Percentiles rank a stretch among this genome's conserved stretches.
Evolutionary conservation across 2,113 vertebrate genomes (phyloP).

Genomic region (Lamprologus callipterus): DNA sequence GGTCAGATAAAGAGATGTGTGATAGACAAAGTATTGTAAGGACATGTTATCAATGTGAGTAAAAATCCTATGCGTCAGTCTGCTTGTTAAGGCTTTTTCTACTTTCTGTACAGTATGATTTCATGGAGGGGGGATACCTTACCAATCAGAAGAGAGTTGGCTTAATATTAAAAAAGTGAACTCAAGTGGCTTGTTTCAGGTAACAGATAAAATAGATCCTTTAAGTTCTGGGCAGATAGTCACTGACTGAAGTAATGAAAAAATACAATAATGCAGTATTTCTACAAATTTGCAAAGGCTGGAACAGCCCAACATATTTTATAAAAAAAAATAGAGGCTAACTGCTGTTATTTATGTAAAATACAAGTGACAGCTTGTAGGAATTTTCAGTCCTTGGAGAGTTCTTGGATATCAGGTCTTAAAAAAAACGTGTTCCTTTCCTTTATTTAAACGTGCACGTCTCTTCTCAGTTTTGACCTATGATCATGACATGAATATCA

Average conservation of each 20-base stretch:
- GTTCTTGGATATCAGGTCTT: neutral
- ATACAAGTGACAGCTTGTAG: neutral
- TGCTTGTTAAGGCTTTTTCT: neutral
- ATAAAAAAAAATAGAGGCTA: neutral
- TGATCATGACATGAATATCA: neutral
- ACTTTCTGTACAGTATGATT: neutral
- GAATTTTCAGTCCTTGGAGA: neutral
- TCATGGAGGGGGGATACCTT: neutral
- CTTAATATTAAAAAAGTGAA: neutral
- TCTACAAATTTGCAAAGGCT: neutral
- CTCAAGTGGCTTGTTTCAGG: neutral
- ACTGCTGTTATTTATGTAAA: neutral
- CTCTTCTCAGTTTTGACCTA: neutral
- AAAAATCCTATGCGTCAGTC: neutral
- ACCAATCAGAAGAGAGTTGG: neutral
- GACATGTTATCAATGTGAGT: neutral
- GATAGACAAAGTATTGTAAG: neutral
- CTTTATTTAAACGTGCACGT: neutral
- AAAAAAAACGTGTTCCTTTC: neutral
- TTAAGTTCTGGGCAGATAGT: neutral
- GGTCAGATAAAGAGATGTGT: rapidly evolving
- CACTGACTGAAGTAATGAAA: neutral
- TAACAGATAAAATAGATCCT: neutral
- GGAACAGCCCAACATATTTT: neutral
- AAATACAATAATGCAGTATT: neutral